Base-by-base conservation (phyloP, 2,888 invertebrate genomes). In the Andrena dorsata region DNA sequence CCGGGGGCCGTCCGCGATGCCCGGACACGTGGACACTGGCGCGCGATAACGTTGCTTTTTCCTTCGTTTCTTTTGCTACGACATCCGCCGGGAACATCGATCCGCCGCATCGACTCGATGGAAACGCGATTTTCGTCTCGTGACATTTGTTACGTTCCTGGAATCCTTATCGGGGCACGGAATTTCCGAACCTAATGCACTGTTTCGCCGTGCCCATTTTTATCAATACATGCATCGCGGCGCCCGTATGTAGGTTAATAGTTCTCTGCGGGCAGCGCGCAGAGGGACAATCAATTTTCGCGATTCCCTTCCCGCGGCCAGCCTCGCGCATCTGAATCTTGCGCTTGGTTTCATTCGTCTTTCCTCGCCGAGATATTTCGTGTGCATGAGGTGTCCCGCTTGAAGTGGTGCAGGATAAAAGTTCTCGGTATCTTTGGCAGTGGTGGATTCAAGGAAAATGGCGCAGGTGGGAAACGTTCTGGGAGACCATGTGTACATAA, bases 211-310 rank as follows among this genome's bases (percentile, higher is more conserved):
- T 32, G 69, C 41, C 49, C 56, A 76, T 80, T 86, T 86, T 86
- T 86, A 86, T 86, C 82, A 64, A 86, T 72, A 64, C 64, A 53
- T 76, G 65, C 74, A 86, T 82, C 80, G 51, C 72, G 49, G 58
- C 60, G 30, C 32, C 58, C 56, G 71, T 51, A 71, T 87, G 82
- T 87, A 85, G 85, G 87, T 87, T 87, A 87, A 87, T 76, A 80
- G 80, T 80, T 76, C 71, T 79, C 60, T n/a, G 79, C 83, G 76
- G 79, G 80, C 72, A 41, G 41, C 69, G 30, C 58, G 26, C 56
- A 16, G 53, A 65, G 61, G 77, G 80, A 65, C 76, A 69, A 86
- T 86, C 86, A 61, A 70, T 82, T 75, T 75, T 51, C 41, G 16
- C 53, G 53, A 35, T 64, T 61, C 32, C 7, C 35, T 10, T 4